Evolutionary conservation across 2,888 invertebrate genomes (phyloP).

Genomic region (Zeuzera pyrina): DNA sequence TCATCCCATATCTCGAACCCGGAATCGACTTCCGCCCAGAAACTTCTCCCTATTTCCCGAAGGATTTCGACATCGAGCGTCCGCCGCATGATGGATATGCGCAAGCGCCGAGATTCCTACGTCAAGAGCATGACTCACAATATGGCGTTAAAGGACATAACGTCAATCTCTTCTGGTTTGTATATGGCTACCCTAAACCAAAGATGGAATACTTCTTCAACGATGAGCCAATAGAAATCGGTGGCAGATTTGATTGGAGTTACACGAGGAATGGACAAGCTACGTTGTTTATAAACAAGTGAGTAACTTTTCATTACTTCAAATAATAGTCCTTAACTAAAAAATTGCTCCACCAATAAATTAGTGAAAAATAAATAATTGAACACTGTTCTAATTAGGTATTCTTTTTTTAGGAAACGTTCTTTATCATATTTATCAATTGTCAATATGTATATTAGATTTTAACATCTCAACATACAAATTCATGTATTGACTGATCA

Average conservation of each 20-base stretch:
- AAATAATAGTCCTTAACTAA: too few species aligned
- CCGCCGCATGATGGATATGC: constrained; percentile 89
- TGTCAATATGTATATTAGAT: too few species aligned
- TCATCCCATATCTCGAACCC: constrained; percentile 84
- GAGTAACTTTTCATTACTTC: too few species aligned
- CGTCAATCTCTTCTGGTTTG: constrained; percentile 92
- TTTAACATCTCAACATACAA: too few species aligned
- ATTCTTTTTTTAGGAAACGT: too few species aligned
- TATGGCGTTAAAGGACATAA: constrained; percentile 96
- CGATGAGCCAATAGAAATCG: constrained; percentile 85
- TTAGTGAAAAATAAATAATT: too few species aligned
- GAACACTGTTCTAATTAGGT: too few species aligned
- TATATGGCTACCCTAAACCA: constrained; percentile 97
- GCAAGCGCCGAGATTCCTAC: constrained; percentile 89
- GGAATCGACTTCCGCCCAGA: constrained; percentile 89
- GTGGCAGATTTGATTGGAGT: constrained; percentile 88
- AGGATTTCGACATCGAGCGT: constrained; percentile 92
- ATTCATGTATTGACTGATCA: too few species aligned
- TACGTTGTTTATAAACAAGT: constrained; percentile 90
- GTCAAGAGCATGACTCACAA: constrained; percentile 88
- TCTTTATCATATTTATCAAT: too few species aligned
- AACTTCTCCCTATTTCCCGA: constrained; percentile 90
- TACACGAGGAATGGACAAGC: constrained; percentile 93
- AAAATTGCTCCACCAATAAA: too few species aligned
- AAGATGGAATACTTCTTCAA: constrained; percentile 92